Percentiles rank a stretch among this genome's conserved stretches.
phyloP scores from a whole-genome alignment of 23 tunicate species.

The Trididemnum miniatum region DNA sequence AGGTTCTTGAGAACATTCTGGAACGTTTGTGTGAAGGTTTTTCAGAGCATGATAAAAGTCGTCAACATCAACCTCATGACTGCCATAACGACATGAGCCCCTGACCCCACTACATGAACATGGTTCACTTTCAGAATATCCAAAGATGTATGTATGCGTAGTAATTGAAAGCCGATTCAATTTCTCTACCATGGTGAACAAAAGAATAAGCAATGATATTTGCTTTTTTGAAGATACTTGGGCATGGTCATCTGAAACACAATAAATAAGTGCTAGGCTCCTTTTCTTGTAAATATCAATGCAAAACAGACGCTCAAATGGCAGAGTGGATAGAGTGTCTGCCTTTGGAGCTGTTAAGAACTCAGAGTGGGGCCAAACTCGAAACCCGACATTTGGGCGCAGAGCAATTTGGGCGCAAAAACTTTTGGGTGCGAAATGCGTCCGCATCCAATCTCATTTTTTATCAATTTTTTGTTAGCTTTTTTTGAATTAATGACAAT shows the following conservation, averaged over 20 bases:
- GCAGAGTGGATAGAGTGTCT: neutral
- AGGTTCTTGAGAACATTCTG: slow-evolving; percentile 32
- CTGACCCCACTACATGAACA: neutral
- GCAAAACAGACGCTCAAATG: neutral
- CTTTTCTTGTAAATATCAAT: no score
- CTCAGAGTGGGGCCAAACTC: no score
- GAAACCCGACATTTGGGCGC: no score
- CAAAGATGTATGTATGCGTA: neutral
- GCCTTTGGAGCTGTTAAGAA: no score
- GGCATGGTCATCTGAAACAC: neutral
- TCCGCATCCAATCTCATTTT: no score
- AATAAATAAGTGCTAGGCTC: neutral
- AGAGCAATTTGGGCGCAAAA: no score
- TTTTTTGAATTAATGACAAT: no score
- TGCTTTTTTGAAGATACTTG: neutral
- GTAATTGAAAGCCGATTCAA: neutral
- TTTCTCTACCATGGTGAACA: neutral
- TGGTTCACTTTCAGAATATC: neutral
- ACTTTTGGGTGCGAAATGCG: no score
- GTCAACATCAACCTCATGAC: neutral
- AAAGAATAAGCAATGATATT: neutral
- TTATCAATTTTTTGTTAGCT: no score
- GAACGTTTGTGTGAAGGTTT: slow-evolving; percentile 24
- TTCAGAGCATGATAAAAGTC: slow-evolving; percentile 39
- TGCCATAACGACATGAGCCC: neutral